A percentile compares a stretch with the other conserved stretches of the same genome.
Evolutionary conservation across 2,113 vertebrate species (phyloP).

Genomic region (Cyprinodon variegatus): DNA sequence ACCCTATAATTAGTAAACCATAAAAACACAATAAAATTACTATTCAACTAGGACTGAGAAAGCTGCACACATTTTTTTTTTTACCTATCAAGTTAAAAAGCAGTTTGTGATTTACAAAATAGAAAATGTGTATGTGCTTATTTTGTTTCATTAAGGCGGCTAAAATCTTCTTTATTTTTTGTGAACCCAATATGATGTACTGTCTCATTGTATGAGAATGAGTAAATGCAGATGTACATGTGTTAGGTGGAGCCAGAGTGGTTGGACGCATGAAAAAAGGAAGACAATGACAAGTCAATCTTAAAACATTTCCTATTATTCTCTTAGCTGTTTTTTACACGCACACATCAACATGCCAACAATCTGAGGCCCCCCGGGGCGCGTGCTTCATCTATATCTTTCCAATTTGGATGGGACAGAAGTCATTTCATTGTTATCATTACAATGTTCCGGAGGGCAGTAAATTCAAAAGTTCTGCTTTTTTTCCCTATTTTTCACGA

Average conservation of each 20-base stretch:
- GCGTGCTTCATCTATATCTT: constrained; percentile 50
- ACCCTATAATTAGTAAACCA: background rate
- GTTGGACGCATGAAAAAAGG: background rate
- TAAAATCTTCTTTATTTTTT: background rate
- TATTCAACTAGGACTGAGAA: background rate
- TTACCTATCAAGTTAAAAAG: background rate
- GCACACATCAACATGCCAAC: constrained; percentile 18
- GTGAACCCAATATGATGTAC: background rate
- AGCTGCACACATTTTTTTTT: background rate
- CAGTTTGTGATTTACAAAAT: background rate
- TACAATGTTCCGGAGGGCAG: constrained; percentile 48
- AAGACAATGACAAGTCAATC: constrained; percentile 18
- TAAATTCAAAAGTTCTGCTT: constrained; percentile 42
- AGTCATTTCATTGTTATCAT: constrained; percentile 60
- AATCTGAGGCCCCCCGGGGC: constrained; percentile 29
- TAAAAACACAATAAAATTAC: background rate
- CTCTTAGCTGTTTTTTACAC: background rate
- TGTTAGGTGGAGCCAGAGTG: background rate
- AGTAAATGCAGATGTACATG: background rate
- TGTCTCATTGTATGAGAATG: background rate
- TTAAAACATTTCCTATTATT: constrained; percentile 12
- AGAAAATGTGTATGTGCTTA: background rate
- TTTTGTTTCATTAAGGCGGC: background rate
- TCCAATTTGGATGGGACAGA: constrained; percentile 40
- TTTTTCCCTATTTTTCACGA: constrained; percentile 34